Conservation (phyloP, 2,888 invertebrate species). For the Nyleta sp. region DNA sequence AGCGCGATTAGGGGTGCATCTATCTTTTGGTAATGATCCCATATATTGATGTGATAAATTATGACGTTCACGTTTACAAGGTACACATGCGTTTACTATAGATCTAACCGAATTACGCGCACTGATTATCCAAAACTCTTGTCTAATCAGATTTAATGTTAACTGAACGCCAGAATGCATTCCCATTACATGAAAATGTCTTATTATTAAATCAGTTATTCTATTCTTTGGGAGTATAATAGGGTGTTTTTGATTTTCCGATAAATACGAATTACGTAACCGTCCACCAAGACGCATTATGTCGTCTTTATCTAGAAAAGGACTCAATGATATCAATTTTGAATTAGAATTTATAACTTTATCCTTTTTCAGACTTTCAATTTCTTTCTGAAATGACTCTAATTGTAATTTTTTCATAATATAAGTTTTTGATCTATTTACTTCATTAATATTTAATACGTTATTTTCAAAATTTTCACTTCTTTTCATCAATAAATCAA, state of each 20-base stretch:
- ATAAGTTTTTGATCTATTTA: no score
- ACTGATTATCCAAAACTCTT: neutral
- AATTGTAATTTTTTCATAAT: neutral
- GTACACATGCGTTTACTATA: slow-evolving; percentile 2
- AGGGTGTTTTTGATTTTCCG: neutral
- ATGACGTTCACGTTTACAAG: slow-evolving; percentile 6
- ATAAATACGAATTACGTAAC: neutral
- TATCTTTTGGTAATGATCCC: neutral
- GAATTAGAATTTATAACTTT: neutral
- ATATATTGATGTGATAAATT: neutral
- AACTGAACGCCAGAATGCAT: neutral
- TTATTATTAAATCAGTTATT: neutral
- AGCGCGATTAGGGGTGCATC: neutral
- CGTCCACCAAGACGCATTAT: neutral
- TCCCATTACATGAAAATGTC: neutral
- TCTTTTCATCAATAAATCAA: no score
- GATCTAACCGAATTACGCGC: neutral
- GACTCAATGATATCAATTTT: neutral
- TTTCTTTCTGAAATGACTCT: neutral
- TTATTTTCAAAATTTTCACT: no score
- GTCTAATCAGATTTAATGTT: neutral
- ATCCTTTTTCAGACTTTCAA: neutral
- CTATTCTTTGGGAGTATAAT: neutral
- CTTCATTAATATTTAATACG: no score
- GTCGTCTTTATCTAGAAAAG: neutral